phyloP scores from a whole-genome alignment of 2,113 vertebrate genomes.

The Dromaius novaehollandiae region DNA sequence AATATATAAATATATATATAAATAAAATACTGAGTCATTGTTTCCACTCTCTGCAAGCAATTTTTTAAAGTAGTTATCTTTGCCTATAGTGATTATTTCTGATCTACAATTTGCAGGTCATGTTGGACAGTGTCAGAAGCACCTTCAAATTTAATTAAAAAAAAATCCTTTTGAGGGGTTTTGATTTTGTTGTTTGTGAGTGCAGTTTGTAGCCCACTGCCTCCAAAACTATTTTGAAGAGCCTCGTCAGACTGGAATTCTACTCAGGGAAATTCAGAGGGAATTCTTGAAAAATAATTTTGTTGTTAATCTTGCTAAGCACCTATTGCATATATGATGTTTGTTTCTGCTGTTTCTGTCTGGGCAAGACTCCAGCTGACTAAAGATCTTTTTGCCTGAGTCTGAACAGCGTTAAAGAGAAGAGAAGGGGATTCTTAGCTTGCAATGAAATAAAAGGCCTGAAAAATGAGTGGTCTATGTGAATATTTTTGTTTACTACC shows the following conservation, averaged over 20 bases:
- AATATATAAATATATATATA: no score
- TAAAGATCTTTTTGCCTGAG: constrained; percentile 36
- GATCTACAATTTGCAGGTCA: background rate
- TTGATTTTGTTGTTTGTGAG: background rate
- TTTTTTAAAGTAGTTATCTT: background rate
- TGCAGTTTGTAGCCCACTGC: background rate
- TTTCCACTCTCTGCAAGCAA: background rate
- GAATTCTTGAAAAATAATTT: background rate
- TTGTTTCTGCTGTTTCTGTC: constrained; percentile 2
- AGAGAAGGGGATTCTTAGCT: constrained; percentile 20
- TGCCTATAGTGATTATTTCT: background rate
- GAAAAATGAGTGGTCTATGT: background rate
- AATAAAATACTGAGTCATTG: background rate
- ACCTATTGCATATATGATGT: background rate
- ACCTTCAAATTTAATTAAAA: background rate
- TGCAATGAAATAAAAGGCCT: background rate
- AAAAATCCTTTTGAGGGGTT: no score
- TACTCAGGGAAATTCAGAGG: background rate
- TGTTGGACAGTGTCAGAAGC: background rate
- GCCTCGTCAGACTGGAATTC: background rate
- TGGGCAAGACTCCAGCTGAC: background rate
- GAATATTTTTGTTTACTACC: background rate
- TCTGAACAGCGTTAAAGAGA: constrained; percentile 5
- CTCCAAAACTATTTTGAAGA: background rate
- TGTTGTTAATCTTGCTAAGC: background rate